Evolutionary conservation across 2,888 invertebrate genomes (phyloP).

Genomic region (Lacanobia wlatinum): DNA sequence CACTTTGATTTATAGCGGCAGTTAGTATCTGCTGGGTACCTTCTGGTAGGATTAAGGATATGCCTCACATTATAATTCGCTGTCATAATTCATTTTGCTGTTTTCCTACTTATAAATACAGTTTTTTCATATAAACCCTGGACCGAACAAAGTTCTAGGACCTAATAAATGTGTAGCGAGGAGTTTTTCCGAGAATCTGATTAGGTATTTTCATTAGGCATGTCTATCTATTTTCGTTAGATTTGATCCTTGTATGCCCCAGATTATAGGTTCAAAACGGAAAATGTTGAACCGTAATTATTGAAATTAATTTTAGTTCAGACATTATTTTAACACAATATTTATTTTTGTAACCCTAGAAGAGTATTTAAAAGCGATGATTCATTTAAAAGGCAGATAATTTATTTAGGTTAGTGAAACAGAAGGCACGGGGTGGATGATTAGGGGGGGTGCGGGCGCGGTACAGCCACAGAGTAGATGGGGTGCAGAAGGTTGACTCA

Average conservation of each 20-base stretch:
- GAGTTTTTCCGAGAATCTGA: background rate
- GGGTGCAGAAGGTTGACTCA: conserved; percentile 7
- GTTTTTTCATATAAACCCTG: conserved; percentile 5
- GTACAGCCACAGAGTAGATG: conserved; percentile 18
- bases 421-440: conserved; percentile 64
- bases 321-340: conserved; percentile 37
- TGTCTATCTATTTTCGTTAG: conserved; percentile 6
- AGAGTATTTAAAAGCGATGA: conserved; percentile 68
- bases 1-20: conserved; percentile 55
- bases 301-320: conserved; percentile 14
- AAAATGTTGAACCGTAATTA: background rate
- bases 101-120: conserved; percentile 19
- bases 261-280: background rate
- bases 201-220: background rate
- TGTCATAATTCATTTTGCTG: conserved; percentile 31
- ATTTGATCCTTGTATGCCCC: background rate
- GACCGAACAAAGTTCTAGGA: background rate
- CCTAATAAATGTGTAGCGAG: background rate
- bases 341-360: conserved; percentile 51
- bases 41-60: conserved; percentile 46
- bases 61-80: conserved; percentile 35
- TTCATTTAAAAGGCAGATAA: conserved; percentile 73
- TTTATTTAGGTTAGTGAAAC: conserved; percentile 73
- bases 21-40: conserved; percentile 45
- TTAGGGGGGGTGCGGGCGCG: conserved; percentile 51